A percentile compares a stretch with the other conserved stretches of the same genome.
Conservation (phyloP, 2,113 vertebrate genomes). For the Axis porcinus region DNA sequence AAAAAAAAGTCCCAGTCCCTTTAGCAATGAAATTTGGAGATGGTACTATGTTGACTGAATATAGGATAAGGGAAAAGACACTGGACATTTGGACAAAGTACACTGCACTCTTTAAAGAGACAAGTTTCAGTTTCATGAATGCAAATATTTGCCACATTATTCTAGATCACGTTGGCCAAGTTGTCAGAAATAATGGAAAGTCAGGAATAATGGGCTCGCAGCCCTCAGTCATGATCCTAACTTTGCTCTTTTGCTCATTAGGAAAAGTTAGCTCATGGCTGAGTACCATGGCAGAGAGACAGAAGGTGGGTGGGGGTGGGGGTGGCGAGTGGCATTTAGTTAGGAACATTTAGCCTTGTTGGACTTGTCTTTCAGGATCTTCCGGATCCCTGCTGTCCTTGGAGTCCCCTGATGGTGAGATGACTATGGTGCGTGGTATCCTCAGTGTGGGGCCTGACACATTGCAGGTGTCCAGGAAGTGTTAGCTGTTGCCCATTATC, state of each 20-base stretch:
- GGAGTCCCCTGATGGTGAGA: neutral
- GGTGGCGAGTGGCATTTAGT: neutral
- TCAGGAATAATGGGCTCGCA: neutral
- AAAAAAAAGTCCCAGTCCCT: neutral
- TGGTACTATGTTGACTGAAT: neutral
- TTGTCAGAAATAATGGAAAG: neutral
- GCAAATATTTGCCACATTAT: neutral
- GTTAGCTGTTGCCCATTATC: neutral
- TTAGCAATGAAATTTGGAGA: neutral
- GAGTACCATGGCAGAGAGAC: neutral
- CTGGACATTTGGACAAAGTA: neutral
- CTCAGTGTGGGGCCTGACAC: neutral
- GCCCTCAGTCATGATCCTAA: neutral
- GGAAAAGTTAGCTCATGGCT: neutral
- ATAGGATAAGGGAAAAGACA: neutral
- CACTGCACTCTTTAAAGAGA: neutral
- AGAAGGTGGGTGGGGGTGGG: rapidly evolving
- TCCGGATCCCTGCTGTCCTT: neutral
- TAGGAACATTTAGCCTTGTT: neutral
- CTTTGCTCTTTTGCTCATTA: neutral
- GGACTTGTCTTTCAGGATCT: neutral
- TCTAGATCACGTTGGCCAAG: neutral
- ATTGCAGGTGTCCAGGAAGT: neutral
- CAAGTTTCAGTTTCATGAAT: neutral
- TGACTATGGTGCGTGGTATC: too few species aligned